Evolutionary conservation across 2,888 invertebrate genomes (phyloP).

Genomic region (Choreutis nemorana): DNA sequence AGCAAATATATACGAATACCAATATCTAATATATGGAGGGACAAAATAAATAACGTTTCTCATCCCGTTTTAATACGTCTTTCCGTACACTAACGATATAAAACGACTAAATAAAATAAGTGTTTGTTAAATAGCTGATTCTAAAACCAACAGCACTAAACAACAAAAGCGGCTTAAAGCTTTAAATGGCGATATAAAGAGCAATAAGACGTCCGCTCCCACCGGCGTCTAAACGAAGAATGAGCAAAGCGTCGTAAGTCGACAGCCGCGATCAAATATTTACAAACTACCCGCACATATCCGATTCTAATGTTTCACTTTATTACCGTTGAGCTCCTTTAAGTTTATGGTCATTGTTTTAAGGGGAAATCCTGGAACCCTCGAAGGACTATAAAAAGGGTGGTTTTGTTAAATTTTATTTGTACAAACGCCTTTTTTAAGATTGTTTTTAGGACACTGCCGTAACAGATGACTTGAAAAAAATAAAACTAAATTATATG

Average conservation of each 20-base stretch:
- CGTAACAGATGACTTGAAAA: too few species aligned
- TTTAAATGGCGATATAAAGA: constrained; percentile 28
- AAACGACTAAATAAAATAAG: constrained; percentile 1
- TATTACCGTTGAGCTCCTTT: constrained; percentile 19
- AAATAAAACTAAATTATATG: too few species aligned
- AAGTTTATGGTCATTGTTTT: background rate
- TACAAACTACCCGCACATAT: constrained; percentile 48
- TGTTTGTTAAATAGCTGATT: constrained; percentile 9
- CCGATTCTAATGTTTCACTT: constrained; percentile 37
- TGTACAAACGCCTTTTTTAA: too few species aligned
- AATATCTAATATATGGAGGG: too few species aligned
- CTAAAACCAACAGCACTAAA: constrained; percentile 4
- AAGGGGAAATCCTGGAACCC: too few species aligned
- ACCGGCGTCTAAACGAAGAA: constrained; percentile 33
- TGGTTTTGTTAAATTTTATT: too few species aligned
- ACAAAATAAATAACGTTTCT: too few species aligned
- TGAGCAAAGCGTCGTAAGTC: constrained; percentile 28
- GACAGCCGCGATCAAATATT: constrained; percentile 53
- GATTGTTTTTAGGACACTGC: too few species aligned
- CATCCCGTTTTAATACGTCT: background rate
- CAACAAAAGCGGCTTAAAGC: constrained; percentile 13
- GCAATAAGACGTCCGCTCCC: constrained; percentile 30
- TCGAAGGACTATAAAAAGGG: too few species aligned
- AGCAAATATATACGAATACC: too few species aligned
- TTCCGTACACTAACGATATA: background rate